Percentiles rank a stretch among this genome's conserved stretches.
Evolutionary conservation across 1,140 invertebrate genomes (phyloP).

Genomic region (Mesaphorura yosii): DNA sequence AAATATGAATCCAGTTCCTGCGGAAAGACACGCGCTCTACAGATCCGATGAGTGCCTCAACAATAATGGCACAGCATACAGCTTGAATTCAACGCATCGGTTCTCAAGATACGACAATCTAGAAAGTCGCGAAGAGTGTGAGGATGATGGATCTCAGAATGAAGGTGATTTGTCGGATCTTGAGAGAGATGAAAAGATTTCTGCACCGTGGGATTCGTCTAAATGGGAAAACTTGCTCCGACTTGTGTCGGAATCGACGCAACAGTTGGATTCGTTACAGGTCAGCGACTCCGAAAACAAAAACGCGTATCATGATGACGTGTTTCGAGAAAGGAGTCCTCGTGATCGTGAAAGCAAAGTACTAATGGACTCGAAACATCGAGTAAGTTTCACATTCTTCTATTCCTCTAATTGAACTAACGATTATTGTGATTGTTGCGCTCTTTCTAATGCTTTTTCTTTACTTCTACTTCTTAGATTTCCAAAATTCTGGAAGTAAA

Average conservation of each 20-base stretch:
- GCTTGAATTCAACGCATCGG: conserved; percentile 5
- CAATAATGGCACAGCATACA: not conserved
- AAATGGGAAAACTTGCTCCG: conserved; percentile 28
- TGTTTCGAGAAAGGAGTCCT: conserved; percentile 6
- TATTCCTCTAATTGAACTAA: not conserved
- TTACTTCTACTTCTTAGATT: too few species aligned
- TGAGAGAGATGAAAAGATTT: conserved; percentile 25
- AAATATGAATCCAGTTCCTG: not conserved
- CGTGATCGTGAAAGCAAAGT: conserved; percentile 3
- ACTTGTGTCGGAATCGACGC: conserved; percentile 27
- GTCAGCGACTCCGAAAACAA: conserved; percentile 10
- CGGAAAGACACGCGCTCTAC: not conserved
- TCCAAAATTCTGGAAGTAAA: conserved; percentile 28
- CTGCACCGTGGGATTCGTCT: conserved; percentile 27
- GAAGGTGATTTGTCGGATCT: conserved; percentile 10
- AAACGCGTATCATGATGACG: conserved; percentile 15
- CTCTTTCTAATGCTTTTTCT: too few species aligned
- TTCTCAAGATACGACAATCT: conserved; percentile 31
- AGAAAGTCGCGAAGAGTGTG: conserved; percentile 17
- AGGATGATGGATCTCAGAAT: conserved; percentile 9
- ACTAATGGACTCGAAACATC: conserved; percentile 11
- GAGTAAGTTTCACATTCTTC: conserved; percentile 2
- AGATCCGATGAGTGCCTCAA: not conserved
- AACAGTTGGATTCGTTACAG: conserved; percentile 28
- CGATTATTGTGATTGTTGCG: not conserved